phyloP scores from a whole-genome alignment of 2,888 invertebrate species.

The Pollenia amentaria region DNA sequence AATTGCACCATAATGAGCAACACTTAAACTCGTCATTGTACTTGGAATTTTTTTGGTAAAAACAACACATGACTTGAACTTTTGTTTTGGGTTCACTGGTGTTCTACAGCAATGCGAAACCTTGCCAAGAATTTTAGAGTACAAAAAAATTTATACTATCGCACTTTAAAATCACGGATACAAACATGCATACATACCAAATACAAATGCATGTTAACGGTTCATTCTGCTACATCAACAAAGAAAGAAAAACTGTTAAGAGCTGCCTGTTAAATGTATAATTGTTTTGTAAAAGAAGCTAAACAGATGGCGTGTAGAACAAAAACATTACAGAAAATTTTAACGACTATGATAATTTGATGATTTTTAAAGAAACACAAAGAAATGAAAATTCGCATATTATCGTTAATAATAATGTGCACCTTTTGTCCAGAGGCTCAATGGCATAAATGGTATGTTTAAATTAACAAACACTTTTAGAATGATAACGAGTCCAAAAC shows the following conservation, averaged over 20 bases:
- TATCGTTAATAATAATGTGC: too few species aligned
- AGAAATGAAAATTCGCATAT: not conserved
- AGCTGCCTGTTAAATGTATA: conserved; percentile 7
- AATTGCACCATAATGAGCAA: conserved; percentile 7
- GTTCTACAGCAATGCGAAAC: not conserved
- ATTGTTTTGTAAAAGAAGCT: conserved; percentile 7
- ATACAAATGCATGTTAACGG: not conserved
- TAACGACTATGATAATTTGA: not conserved
- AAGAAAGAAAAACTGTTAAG: not conserved
- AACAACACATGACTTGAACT: not conserved
- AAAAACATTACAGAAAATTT: not conserved
- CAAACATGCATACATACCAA: not conserved
- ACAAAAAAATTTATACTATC: not conserved
- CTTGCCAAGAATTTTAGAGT: conserved; percentile 14
- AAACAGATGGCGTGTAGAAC: not conserved
- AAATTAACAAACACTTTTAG: too few species aligned
- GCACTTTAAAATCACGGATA: not conserved
- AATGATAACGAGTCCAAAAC: too few species aligned
- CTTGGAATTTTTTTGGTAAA: not conserved
- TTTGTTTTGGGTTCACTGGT: not conserved
- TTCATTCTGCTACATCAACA: not conserved
- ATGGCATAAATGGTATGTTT: too few species aligned
- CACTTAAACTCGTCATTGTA: conserved; percentile 11
- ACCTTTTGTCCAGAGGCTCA: too few species aligned
- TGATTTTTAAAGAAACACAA: not conserved